phyloP scores from a whole-genome alignment of 2,113 vertebrate genomes.

The Catharus bicknelli region DNA sequence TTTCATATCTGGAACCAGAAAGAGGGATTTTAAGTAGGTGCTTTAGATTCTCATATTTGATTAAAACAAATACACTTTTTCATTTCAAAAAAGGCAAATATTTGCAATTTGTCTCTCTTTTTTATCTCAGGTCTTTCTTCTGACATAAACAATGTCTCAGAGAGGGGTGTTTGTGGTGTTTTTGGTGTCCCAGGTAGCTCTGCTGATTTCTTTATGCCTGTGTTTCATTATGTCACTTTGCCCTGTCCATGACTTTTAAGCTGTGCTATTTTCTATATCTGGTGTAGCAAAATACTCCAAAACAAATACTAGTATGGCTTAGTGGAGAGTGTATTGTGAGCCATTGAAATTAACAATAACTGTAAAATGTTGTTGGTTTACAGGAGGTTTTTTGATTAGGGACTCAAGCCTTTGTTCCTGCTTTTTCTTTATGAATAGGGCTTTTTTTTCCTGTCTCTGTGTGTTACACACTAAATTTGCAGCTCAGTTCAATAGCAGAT shows the following conservation, averaged over 20 bases:
- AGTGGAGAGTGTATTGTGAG: neutral
- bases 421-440: neutral
- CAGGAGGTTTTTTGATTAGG: neutral
- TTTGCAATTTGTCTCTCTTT: neutral
- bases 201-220: neutral
- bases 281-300: neutral
- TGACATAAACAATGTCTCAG: neutral
- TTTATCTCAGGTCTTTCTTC: neutral
- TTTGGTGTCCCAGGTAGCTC: neutral
- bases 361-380: neutral
- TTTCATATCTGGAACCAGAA: neutral
- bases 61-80: neutral
- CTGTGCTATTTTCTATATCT: neutral
- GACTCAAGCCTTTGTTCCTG: neutral
- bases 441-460: neutral
- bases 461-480: neutral
- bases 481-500: neutral
- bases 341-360: neutral
- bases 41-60: neutral
- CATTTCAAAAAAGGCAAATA: neutral
- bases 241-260: neutral
- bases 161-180: neutral
- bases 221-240: neutral
- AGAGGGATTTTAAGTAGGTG: neutral
- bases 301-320: neutral